Evolutionary conservation across 2,797 vertebrate species (phyloP), one percentile per base, ranked within the genome.

Genomic region (Aplochiton taeniatus): DNA sequence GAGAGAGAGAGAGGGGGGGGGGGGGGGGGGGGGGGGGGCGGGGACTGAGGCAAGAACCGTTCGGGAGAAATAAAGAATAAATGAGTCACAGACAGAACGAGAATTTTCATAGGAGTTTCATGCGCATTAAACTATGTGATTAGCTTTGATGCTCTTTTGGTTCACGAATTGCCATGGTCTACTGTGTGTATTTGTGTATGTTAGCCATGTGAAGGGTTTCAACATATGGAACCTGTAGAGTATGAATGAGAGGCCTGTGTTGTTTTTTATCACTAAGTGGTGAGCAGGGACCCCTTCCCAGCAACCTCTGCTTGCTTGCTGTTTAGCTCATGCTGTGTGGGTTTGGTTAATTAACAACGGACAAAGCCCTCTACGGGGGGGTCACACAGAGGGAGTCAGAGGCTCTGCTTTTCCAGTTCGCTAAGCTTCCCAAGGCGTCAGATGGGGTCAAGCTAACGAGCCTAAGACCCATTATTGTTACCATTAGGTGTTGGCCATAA

Each of bases 281-380:
- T 50, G 20, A 63, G 72, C 44, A 55, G 63, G 68, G 1, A 51
- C 66, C 49, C 13, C 72, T 73, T 65, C 64, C 58, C 76, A 59
- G 62, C 70, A 72, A 68, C 70, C 19, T 19, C 63, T 12, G 59
- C 10, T 63, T 31, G 46, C 47, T 64, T 75, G 72, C 54, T 72
- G 75, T 80, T 75, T 68, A 66, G 65, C 61, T 81, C 42, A 48
- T 58, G 59, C 16, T 20, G 46, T 12, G 41, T 13, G 51, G 19
- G 12, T 4, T 55, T 31, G 31, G 78, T 84, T 81, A 82, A 85
- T 81, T 66, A 81, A 70, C 78, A 65, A 73, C 82, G 78, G 66
- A 42, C 68, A 42, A 11, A 1, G 42, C 14, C 43, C n/a, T 8
- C 12, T 65, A 58, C 17, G 0, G 65, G 52, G 42, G 57, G 45